Conservation (phyloP, 2,888 invertebrate species). For the Noctuana brunneofusca region DNA sequence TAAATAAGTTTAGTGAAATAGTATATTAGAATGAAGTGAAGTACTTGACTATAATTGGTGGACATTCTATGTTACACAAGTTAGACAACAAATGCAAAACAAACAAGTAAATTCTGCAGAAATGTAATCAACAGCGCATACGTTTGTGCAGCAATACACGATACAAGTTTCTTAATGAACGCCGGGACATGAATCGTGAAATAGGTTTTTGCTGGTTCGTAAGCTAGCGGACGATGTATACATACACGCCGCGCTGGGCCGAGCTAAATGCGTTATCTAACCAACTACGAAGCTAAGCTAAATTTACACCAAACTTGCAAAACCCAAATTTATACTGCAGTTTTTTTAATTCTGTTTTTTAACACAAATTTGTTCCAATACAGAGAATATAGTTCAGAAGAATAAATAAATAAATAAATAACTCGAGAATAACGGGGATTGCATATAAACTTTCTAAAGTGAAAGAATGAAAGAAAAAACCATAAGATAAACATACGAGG, state of each 20-base stretch:
- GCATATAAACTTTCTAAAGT: too few species aligned
- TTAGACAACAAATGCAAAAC: not conserved
- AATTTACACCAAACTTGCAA: not conserved
- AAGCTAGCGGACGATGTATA: not conserved
- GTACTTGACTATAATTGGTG: too few species aligned
- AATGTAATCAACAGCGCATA: not conserved
- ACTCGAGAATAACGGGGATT: too few species aligned
- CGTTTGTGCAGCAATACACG: not conserved
- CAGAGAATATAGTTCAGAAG: too few species aligned
- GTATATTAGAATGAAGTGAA: too few species aligned
- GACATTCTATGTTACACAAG: not conserved
- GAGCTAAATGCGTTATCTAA: constrained; percentile 1
- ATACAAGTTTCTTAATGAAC: constrained; percentile 4
- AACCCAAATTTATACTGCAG: not conserved
- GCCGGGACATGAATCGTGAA: not conserved
- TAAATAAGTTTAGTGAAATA: too few species aligned
- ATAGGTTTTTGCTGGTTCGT: constrained; percentile 1
- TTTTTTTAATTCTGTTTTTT: too few species aligned
- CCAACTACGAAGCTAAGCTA: not conserved
- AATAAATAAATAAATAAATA: too few species aligned
- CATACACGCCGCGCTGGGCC: not conserved
- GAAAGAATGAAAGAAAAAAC: too few species aligned
- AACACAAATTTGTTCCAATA: too few species aligned
- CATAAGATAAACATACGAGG: too few species aligned
- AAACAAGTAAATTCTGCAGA: not conserved